Percentiles rank a stretch among this genome's conserved stretches.
phyloP scores from a whole-genome alignment of 2,888 invertebrate species.

The Taphrorychus bicolor region DNA sequence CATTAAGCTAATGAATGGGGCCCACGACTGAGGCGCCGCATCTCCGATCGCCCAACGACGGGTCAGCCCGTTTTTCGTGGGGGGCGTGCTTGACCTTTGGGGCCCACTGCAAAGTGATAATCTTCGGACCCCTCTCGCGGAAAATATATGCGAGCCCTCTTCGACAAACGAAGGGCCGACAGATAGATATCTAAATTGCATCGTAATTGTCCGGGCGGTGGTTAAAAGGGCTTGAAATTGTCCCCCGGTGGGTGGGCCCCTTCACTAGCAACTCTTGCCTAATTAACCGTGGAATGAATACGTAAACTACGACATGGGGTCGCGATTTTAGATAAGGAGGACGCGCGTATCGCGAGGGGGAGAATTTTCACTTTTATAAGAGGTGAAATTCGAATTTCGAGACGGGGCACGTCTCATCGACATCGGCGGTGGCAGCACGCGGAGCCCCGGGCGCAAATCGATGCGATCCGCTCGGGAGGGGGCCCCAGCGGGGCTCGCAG shows the following conservation, averaged over 20 bases:
- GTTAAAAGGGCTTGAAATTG: conserved; percentile 63
- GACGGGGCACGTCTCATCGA: not conserved
- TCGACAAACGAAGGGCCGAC: conserved; percentile 5
- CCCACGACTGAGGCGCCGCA: too few species aligned
- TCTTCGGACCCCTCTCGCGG: too few species aligned
- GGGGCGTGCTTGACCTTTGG: too few species aligned
- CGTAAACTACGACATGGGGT: conserved; percentile 27
- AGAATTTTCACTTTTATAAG: not conserved
- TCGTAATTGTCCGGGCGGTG: conserved; percentile 60
- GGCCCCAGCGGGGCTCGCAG: conserved; percentile 26
- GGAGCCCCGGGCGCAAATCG: conserved; percentile 27
- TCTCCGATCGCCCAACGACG: too few species aligned
- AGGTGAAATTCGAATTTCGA: not conserved
- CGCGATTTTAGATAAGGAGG: conserved; percentile 5
- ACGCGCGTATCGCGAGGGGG: not conserved
- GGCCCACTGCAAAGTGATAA: too few species aligned
- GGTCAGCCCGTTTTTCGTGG: too few species aligned
- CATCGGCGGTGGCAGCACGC: not conserved
- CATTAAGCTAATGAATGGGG: conserved; percentile 22
- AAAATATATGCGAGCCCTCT: too few species aligned
- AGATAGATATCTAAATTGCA: conserved; percentile 61
- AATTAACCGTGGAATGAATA: conserved; percentile 58
- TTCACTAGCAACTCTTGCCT: conserved; percentile 53
- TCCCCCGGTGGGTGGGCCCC: conserved; percentile 57
- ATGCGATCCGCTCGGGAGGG: conserved; percentile 25